Base-by-base conservation (phyloP, 2,888 invertebrate genomes). In the Ceraclea dissimilis region DNA sequence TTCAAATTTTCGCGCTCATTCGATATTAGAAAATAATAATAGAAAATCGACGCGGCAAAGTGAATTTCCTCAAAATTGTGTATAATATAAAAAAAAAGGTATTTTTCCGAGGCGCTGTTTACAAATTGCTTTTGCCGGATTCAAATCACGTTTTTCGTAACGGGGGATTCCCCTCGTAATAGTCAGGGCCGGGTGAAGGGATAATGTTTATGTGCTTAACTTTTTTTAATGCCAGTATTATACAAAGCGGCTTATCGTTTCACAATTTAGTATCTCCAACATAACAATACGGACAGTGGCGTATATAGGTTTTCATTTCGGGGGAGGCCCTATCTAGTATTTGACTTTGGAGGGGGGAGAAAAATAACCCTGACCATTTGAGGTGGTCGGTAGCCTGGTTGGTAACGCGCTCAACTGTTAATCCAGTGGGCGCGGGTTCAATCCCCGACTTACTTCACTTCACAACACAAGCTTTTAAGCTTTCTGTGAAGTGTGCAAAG, bases 61-160 rank as follows among this genome's bases (percentile, higher is more conserved):
- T 56, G 49, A 18, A 56, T 51, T 59, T 59, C 43, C 53, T 48
- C 49, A 18, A n/a, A n/a, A n/a, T n/a, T n/a, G n/a, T n/a, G n/a
- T n/a, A n/a, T n/a, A n/a, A n/a, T n/a, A n/a, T n/a, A 56, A 50
- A 51, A 51, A 50, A 59, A 39, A 16, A 39, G 39, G 13, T 39
- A 31, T 31, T 31, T 56, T 56, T 50, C 48, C 53, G 53, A 49
- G 52, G 51, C 34, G 22, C 26, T 52, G 39, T n/a, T 5, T 13
- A 39, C 39, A 58, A 56, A 58, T 60, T 58, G 56, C 59, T 59
- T 60, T 56, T 50, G 56, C 54, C 48, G 54, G 49, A 62, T 62
- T 62, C 61, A 58, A 62, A 62, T 62, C 61, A 58, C 61, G 61
- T 61, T 58, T 60, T 58, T 57, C 17, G 44, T 17, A 19, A 19